Base-by-base conservation (phyloP, 92 coral and sea anemone genomes). In the Porites evermanni region DNA sequence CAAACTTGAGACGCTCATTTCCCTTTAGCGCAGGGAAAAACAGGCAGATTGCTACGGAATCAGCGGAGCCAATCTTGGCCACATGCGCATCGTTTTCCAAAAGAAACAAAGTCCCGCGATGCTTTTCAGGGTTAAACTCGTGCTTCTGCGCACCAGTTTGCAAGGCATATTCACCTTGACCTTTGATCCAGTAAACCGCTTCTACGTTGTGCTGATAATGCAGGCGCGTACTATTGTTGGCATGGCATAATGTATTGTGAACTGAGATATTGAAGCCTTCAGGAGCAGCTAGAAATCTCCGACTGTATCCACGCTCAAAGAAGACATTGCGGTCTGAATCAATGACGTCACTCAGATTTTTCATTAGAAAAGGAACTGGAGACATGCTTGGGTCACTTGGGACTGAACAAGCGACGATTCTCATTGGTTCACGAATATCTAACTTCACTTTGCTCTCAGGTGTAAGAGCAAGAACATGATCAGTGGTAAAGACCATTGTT, bases 21-120 rank as follows among this genome's bases (percentile, higher is more conserved):
- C 91, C 91, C 71, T 63, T 80, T 19, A 87, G 87, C 18, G 82
- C 69, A 24, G 91, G 91, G 70, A 61, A 87, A 53, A 87, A 87
- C 86, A 87, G 19, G 50, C 86, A 79, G 18, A 87, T 87, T 17
- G 64, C 64, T 13, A 65, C 73, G 50, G 58, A 50, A 24, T 81
- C 91, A 2, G 60, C 66, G 53, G 75, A 23, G 23, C 91, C 91
- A 53, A 59, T 73, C 66, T 75, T 78, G 17, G 81, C 63, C 82
- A 71, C 81, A 20, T 87, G 91, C 13, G 91, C 77, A 52, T 87
- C 87, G 58, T 72, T 76, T 12, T 66, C 84, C 77, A 81, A 26
- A 26, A 87, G 75, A 23, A 87, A 2, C 91, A 87, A 61, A 8
- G 91, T 87, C 64, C 91, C 91, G 53, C 78, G 53, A 79, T 86